Evolutionary conservation across 1,140 invertebrate species (phyloP).

Genomic region (Procambarus clarkii): DNA sequence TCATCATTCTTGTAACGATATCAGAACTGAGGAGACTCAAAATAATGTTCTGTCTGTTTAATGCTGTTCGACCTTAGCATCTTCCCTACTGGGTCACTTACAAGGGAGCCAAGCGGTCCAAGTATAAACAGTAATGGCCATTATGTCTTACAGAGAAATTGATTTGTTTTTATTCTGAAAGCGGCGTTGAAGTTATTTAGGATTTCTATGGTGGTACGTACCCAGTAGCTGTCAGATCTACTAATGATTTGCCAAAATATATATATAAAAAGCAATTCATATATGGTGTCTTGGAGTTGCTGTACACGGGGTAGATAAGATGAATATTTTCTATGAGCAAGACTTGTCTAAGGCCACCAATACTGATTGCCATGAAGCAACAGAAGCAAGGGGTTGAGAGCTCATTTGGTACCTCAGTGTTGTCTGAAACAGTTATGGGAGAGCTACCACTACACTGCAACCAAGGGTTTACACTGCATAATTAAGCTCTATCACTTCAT

Average conservation of each 20-base stretch:
- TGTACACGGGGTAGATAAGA: not conserved
- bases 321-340: not conserved
- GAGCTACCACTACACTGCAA: not conserved
- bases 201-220: not conserved
- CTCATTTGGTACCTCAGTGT: not conserved
- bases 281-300: not conserved
- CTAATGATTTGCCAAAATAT: not conserved
- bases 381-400: not conserved
- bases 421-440: not conserved
- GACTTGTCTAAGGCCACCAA: not conserved
- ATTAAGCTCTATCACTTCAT: not conserved
- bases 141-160: not conserved
- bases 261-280: not conserved
- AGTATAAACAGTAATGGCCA: not conserved
- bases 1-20: not conserved
- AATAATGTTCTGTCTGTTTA: not conserved
- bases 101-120: not conserved
- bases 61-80: not conserved
- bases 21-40: not conserved
- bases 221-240: slow-evolving; percentile 5
- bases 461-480: not conserved
- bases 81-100: not conserved
- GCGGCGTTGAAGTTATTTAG: not conserved
- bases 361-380: not conserved
- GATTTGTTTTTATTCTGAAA: not conserved